Evolutionary conservation across 2,113 vertebrate genomes (phyloP).

Genomic region (Phaetusa simplex): DNA sequence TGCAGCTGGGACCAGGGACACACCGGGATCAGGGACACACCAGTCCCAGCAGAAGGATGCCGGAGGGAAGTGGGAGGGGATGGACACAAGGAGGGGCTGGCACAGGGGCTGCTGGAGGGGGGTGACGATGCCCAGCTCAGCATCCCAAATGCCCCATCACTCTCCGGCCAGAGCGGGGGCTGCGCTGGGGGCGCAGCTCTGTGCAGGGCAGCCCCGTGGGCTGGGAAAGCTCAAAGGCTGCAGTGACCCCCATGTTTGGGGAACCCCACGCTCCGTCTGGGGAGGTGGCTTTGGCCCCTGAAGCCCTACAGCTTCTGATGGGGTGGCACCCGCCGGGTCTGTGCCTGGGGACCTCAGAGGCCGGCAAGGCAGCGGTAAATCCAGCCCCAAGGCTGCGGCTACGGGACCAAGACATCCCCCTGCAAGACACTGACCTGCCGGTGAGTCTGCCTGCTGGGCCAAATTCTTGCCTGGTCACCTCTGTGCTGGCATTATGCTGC

Average conservation of each 20-base stretch:
- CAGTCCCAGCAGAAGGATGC: neutral
- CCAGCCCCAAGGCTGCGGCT: neutral
- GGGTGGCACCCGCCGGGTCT: neutral
- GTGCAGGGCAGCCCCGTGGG: fast-evolving
- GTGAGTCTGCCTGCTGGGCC: fast-evolving
- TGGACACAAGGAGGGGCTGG: neutral
- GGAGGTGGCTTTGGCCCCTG: neutral
- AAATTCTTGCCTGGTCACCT: neutral
- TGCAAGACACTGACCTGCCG: fast-evolving
- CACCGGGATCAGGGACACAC: fast-evolving
- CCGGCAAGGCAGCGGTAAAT: fast-evolving
- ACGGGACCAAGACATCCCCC: neutral
- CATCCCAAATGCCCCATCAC: neutral
- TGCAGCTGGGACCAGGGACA: neutral
- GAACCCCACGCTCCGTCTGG: fast-evolving
- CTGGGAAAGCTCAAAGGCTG: neutral
- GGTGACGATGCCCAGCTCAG: neutral
- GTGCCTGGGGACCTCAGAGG: neutral
- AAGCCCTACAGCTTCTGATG: neutral
- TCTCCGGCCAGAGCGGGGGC: neutral
- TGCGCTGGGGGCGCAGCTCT: neutral
- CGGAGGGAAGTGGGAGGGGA: neutral
- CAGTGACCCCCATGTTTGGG: neutral
- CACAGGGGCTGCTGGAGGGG: neutral
- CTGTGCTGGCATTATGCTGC: fast-evolving